Evolutionary conservation across 2,888 invertebrate genomes (phyloP).

Genomic region (Petrophora chlorosata): DNA sequence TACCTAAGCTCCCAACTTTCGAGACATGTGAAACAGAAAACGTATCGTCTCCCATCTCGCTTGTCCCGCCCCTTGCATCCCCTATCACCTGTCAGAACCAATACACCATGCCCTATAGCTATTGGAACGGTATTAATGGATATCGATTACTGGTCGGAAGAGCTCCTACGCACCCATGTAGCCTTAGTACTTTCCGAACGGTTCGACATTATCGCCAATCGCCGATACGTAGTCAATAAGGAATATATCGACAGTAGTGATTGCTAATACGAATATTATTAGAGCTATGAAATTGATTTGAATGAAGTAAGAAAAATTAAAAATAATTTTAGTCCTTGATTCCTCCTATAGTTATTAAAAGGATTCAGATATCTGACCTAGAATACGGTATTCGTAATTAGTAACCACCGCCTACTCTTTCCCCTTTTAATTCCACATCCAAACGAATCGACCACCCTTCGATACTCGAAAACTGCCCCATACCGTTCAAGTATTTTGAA

Average conservation of each 20-base stretch:
- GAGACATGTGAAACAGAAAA: conserved; percentile 22
- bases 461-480: too few relatives aligned
- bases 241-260: conserved; percentile 34
- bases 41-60: conserved; percentile 58
- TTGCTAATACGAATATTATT: conserved; percentile 7
- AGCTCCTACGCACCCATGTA: conserved; percentile 66
- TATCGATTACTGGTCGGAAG: conserved; percentile 80
- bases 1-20: conserved; percentile 4
- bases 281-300: background rate
- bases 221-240: conserved; percentile 77
- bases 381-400: too few relatives aligned
- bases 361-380: too few relatives aligned
- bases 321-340: too few relatives aligned
- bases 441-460: too few relatives aligned
- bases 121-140: conserved; percentile 72
- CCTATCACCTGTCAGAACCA: conserved; percentile 67
- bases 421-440: too few relatives aligned
- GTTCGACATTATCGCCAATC: conserved; percentile 83
- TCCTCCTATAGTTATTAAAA: too few relatives aligned
- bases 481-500: too few relatives aligned
- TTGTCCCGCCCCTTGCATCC: conserved; percentile 55
- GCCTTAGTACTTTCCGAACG: conserved; percentile 82
- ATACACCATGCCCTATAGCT: conserved; percentile 70
- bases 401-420: too few relatives aligned
- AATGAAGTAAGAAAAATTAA: too few relatives aligned